phyloP scores from a whole-genome alignment of 2,113 vertebrate species.

The Oxyruncus cristatus region DNA sequence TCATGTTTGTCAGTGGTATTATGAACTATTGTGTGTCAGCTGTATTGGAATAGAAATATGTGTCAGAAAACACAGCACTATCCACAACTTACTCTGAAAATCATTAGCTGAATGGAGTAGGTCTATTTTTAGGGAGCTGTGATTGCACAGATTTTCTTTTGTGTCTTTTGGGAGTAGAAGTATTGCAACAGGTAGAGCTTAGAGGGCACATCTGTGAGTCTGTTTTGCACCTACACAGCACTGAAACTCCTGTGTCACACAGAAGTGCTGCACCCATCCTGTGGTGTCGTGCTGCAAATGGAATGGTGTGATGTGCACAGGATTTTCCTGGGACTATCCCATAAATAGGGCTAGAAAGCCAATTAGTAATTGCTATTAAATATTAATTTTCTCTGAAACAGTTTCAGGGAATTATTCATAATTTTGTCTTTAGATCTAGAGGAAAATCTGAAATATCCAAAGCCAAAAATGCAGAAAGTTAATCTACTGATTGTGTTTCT shows the following conservation, averaged over 20 bases:
- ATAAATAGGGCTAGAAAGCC: not conserved
- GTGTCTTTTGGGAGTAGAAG: not conserved
- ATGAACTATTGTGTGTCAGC: not conserved
- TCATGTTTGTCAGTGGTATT: not conserved
- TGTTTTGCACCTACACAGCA: not conserved
- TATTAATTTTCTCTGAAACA: not conserved
- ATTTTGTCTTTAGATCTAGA: not conserved
- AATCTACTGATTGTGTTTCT: not conserved
- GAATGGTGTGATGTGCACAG: not conserved
- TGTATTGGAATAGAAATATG: not conserved
- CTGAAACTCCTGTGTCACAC: not conserved
- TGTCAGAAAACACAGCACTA: not conserved
- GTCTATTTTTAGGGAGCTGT: not conserved
- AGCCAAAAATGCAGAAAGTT: accelerated
- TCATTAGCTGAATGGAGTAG: not conserved
- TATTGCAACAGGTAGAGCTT: not conserved
- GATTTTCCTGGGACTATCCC: not conserved
- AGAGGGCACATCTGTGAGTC: accelerated
- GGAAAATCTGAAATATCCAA: not conserved
- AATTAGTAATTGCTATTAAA: not conserved
- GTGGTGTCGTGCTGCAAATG: not conserved
- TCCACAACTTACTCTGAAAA: not conserved
- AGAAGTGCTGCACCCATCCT: not conserved
- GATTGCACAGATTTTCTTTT: not conserved
- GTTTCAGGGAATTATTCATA: not conserved